Evolutionary conservation across 2,113 vertebrate species (phyloP).

Genomic region (Pimephales promelas): DNA sequence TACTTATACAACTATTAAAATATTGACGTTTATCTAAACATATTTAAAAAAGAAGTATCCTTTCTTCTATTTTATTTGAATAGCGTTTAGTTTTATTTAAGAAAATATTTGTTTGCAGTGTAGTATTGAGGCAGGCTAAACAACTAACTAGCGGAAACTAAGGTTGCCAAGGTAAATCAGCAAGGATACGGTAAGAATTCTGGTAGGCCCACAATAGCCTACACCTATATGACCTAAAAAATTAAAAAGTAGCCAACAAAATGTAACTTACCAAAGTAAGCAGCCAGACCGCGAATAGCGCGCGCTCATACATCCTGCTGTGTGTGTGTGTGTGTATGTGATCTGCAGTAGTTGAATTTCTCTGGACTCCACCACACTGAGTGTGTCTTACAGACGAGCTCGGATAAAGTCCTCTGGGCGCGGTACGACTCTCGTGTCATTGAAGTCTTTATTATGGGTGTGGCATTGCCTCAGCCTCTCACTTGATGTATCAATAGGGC

Average conservation of each 20-base stretch:
- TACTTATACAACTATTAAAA: background rate
- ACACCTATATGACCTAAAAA: background rate
- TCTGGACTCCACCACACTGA: background rate
- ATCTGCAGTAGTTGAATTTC: background rate
- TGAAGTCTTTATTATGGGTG: constrained; percentile 23
- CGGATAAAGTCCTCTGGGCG: constrained; percentile 46
- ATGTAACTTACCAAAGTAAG: constrained; percentile 15
- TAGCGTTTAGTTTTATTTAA: background rate
- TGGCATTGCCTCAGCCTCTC: constrained; percentile 14
- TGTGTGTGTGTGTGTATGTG: background rate
- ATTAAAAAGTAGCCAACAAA: background rate
- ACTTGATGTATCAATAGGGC: background rate
- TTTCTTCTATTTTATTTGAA: no score
- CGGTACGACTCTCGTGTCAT: constrained; percentile 18
- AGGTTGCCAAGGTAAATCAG: background rate
- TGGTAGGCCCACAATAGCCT: background rate
- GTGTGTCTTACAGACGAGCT: background rate
- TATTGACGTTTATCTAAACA: background rate
- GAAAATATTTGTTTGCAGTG: background rate
- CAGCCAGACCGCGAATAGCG: background rate
- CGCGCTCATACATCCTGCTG: constrained; percentile 17
- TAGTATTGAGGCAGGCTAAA: no score
- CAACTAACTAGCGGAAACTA: background rate
- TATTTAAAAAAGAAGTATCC: background rate
- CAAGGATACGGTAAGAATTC: background rate